These are phyloP conservation scores for Sciurus niger DNA, from an alignment of 2,113 vertebrate species.

Conservation along the genomic window DNA sequence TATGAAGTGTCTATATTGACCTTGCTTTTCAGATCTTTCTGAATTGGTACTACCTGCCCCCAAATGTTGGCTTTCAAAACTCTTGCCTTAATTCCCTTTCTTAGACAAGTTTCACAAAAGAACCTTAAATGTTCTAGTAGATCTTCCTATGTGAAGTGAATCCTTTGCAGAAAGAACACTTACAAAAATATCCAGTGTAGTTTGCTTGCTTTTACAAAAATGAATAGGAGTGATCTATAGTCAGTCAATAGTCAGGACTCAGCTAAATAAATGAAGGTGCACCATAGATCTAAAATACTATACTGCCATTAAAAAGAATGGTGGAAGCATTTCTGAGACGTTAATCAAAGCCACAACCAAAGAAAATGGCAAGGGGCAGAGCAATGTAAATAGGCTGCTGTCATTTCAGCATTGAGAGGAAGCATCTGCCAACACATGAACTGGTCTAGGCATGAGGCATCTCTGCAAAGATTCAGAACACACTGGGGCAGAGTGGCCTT, in stretches of 20 bases:
- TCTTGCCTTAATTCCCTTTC: not conserved
- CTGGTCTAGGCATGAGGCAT: not conserved
- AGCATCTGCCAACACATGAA: not conserved
- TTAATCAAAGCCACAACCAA: not conserved
- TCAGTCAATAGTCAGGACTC: not conserved
- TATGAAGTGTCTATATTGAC: not conserved
- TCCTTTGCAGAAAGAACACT: not conserved
- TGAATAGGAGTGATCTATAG: not conserved
- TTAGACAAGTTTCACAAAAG: constrained; percentile 10
- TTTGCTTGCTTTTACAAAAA: constrained; percentile 9
- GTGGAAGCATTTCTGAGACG: not conserved
- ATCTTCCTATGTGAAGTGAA: constrained; percentile 13
- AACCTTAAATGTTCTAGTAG: not conserved
- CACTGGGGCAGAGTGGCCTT: not conserved
- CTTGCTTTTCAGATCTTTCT: constrained; percentile 33
- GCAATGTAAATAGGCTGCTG: accelerated
- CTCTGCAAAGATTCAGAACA: not conserved
- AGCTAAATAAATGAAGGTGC: not conserved
- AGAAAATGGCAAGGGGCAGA: not conserved
- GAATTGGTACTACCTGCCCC: not conserved
- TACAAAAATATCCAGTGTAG: constrained; percentile 20
- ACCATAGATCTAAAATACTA: not conserved
- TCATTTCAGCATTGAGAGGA: not conserved
- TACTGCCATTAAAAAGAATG: not conserved
- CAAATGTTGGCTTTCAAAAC: not conserved